These are phyloP conservation scores for Amblyopsis rosae DNA, from an alignment of 2,113 vertebrate genomes.

Conservation along the genomic window DNA sequence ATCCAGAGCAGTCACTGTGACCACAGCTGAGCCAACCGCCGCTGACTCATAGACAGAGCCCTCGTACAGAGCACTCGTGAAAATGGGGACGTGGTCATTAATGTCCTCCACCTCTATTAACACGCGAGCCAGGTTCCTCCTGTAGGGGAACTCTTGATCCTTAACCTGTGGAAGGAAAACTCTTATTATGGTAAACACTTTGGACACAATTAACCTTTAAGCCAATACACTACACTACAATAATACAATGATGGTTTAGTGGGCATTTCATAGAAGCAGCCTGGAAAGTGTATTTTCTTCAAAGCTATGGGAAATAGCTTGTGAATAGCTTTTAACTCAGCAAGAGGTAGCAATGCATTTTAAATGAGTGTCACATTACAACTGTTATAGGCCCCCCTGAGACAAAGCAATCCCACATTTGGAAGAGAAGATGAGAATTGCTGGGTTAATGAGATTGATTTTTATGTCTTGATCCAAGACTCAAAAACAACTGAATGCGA, in stretches of 20 bases:
- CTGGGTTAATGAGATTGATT: slow-evolving; percentile 29
- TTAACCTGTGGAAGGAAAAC: slow-evolving; percentile 82
- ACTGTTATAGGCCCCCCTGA: not conserved
- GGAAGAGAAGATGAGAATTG: slow-evolving; percentile 5
- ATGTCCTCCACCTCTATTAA: slow-evolving; percentile 91
- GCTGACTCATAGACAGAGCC: slow-evolving; percentile 93
- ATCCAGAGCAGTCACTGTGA: slow-evolving; percentile 93
- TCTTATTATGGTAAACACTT: not conserved
- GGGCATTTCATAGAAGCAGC: not conserved
- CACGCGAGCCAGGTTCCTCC: slow-evolving; percentile 90
- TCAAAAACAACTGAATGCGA: slow-evolving; percentile 27
- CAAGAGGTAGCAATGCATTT: not conserved
- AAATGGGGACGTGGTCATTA: slow-evolving; percentile 93
- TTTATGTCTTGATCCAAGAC: slow-evolving; percentile 17
- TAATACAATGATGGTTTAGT: not conserved
- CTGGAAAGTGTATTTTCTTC: not conserved
- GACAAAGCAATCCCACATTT: not conserved
- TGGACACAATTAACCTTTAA: not conserved
- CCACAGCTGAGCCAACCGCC: slow-evolving; percentile 91
- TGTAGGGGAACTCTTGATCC: slow-evolving; percentile 96
- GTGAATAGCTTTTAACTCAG: not conserved
- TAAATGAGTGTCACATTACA: slow-evolving; percentile 7
- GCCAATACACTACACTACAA: too few relatives aligned
- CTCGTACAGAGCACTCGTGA: slow-evolving; percentile 90
- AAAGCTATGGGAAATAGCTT: not conserved